phyloP scores from a whole-genome alignment of 2,113 vertebrate genomes.

The Pedetes capensis region DNA sequence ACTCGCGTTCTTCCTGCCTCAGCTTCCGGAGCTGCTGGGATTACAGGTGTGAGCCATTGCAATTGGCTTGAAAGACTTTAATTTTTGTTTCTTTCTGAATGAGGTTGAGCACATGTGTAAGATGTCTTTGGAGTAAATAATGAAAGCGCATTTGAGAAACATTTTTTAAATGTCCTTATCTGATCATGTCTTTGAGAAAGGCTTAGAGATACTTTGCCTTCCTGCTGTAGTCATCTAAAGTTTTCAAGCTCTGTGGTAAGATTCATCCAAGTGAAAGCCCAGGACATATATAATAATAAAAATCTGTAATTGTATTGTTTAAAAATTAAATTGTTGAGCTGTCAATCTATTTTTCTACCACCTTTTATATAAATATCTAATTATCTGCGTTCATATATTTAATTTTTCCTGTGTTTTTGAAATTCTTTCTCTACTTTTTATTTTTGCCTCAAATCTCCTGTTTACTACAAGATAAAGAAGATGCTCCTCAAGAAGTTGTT shows the following conservation, averaged over 20 bases:
- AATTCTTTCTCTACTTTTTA: neutral
- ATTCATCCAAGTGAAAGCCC: neutral
- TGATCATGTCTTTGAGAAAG: neutral
- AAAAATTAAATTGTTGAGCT: neutral
- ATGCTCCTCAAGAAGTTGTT: constrained; percentile 59
- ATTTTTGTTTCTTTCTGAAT: neutral
- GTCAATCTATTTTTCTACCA: neutral
- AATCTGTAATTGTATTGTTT: neutral
- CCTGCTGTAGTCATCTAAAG: neutral
- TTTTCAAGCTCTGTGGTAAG: neutral
- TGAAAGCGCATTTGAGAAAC: neutral
- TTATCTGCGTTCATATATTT: neutral
- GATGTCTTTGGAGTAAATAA: neutral
- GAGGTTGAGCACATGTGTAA: neutral
- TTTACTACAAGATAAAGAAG: constrained; percentile 58
- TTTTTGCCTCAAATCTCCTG: constrained; percentile 55
- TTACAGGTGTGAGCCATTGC: no score
- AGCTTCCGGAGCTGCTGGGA: no score
- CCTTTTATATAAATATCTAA: neutral
- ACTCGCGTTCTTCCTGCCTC: no score
- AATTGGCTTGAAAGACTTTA: no score
- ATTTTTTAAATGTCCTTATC: neutral
- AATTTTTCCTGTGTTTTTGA: constrained; percentile 29
- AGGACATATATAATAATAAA: neutral
- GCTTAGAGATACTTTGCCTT: neutral